A percentile compares a stretch with the other conserved stretches of the same genome.
phyloP scores from a whole-genome alignment of 2,113 vertebrate genomes.

The Falco punctatus region DNA sequence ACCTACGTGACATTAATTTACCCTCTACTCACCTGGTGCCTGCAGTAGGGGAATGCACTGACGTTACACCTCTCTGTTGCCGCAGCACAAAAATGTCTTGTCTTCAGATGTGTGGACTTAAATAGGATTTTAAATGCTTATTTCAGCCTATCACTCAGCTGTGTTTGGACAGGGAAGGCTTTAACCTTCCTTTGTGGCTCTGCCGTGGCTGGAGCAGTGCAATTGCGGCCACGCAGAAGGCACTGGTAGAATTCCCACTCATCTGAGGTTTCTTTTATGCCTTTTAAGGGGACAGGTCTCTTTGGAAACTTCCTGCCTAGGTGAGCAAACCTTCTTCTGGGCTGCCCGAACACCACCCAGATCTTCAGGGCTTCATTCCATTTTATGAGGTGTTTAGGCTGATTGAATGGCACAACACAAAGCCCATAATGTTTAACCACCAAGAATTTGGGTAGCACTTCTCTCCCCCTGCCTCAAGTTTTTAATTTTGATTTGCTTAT shows the following conservation, averaged over 20 bases:
- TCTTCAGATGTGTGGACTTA: background rate
- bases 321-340: background rate
- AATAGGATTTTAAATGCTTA: background rate
- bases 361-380: conserved; percentile 19
- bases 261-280: background rate
- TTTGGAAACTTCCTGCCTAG: conserved; percentile 3
- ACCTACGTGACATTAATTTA: background rate
- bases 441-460: background rate
- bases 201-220: background rate
- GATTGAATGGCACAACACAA: conserved; percentile 48
- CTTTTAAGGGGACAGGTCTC: background rate
- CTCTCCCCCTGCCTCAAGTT: conserved; percentile 1
- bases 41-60: background rate
- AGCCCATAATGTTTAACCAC: conserved; percentile 22
- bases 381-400: conserved; percentile 24
- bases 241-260: background rate
- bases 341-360: background rate
- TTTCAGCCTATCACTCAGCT: background rate
- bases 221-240: background rate
- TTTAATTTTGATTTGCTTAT: conserved; percentile 67
- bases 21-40: background rate
- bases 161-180: background rate
- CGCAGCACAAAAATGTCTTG: background rate
- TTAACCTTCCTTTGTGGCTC: background rate
- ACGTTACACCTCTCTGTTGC: background rate